Evolutionary conservation across 2,113 vertebrate genomes (phyloP).

Genomic region (Lichenostomus cassidix): DNA sequence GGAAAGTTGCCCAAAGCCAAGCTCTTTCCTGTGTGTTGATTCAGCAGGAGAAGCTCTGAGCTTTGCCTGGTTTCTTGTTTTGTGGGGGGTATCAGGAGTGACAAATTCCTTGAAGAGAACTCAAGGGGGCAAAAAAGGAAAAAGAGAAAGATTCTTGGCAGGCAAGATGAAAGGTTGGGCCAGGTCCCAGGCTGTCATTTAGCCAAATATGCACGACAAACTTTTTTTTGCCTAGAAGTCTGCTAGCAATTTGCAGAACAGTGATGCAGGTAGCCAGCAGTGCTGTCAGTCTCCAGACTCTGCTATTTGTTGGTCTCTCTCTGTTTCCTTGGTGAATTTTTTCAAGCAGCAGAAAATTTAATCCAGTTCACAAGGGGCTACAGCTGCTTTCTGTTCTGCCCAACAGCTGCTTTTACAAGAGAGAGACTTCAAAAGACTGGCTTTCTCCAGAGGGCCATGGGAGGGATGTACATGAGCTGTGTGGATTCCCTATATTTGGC

Average conservation of each 20-base stretch:
- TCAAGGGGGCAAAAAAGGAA: not conserved
- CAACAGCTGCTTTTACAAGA: not conserved
- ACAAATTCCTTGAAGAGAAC: constrained; percentile 19
- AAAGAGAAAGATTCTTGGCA: not conserved
- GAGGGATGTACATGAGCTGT: not conserved
- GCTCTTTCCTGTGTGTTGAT: not conserved
- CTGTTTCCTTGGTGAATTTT: constrained; percentile 29
- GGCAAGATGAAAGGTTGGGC: not conserved
- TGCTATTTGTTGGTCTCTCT: not conserved
- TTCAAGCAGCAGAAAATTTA: not conserved
- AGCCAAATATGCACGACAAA: not conserved
- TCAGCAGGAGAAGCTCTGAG: not conserved
- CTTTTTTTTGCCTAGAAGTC: not conserved
- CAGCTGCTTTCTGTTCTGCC: not conserved
- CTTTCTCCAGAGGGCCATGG: not conserved
- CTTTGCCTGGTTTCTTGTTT: not conserved
- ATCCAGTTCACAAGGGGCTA: not conserved
- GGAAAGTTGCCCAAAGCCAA: not conserved
- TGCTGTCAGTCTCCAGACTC: not conserved
- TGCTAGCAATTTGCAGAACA: constrained; percentile 13
- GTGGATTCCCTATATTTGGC: not conserved
- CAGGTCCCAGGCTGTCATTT: not conserved
- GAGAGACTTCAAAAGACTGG: not conserved
- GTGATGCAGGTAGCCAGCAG: constrained; percentile 31
- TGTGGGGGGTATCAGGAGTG: not conserved